phyloP scores from a whole-genome alignment of 1,140 invertebrate genomes.

The Monochamus saltuarius region DNA sequence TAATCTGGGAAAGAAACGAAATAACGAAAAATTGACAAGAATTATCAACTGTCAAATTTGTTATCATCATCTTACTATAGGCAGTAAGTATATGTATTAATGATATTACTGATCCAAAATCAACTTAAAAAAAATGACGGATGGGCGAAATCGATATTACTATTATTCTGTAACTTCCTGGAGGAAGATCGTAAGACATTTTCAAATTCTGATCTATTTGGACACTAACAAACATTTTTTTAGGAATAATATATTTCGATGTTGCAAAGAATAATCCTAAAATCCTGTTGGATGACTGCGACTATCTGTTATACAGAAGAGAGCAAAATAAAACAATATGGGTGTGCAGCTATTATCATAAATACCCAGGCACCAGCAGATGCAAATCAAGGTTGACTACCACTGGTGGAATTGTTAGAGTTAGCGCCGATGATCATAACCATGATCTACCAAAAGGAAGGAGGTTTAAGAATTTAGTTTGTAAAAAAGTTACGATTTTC shows the following conservation, averaged over 20 bases:
- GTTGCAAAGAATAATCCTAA: constrained; percentile 37
- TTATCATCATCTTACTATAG: no score
- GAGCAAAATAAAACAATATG: constrained; percentile 29
- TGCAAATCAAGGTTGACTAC: constrained; percentile 32
- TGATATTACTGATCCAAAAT: no score
- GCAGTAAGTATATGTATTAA: no score
- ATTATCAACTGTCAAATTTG: no score
- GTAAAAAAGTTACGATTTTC: constrained; percentile 24
- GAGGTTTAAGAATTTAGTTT: constrained; percentile 15
- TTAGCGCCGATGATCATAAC: constrained; percentile 28
- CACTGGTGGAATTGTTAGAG: constrained; percentile 20
- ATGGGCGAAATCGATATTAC: no score
- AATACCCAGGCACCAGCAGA: constrained; percentile 26
- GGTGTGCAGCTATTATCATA: constrained; percentile 35
- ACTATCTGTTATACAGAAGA: constrained; percentile 34
- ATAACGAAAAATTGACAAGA: no score
- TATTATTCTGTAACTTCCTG: no score
- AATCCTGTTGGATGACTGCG: constrained; percentile 36
- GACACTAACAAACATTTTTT: constrained; percentile 2
- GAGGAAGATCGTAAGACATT: no score
- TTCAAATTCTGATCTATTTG: no score
- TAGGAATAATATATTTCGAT: constrained; percentile 37
- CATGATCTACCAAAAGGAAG: constrained; percentile 17
- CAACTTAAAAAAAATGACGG: no score
- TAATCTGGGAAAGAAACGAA: no score